Evolutionary conservation across 1,140 invertebrate species (phyloP).

Genomic region (Leptinotarsa texana): DNA sequence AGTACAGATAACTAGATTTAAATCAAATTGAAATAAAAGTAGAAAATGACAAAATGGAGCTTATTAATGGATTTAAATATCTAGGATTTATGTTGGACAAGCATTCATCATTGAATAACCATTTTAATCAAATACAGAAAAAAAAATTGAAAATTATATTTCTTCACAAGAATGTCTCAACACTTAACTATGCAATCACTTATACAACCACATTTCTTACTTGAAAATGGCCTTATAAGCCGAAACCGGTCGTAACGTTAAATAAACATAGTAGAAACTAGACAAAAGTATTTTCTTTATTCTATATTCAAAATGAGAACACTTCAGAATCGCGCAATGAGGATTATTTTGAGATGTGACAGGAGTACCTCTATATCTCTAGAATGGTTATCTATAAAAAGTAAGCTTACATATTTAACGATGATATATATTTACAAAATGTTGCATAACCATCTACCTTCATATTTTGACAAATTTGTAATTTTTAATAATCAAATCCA

Average conservation of each 20-base stretch:
- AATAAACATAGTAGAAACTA: too few relatives aligned
- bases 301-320: too few relatives aligned
- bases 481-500: conserved; percentile 12
- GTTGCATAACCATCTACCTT: neutral
- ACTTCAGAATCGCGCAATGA: conserved; percentile 4
- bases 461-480: conserved; percentile 11
- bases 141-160: neutral
- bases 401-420: neutral
- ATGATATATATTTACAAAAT: conserved; percentile 23
- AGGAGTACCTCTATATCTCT: neutral
- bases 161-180: neutral
- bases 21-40: neutral
- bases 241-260: too few relatives aligned
- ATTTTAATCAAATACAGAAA: neutral
- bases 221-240: too few relatives aligned
- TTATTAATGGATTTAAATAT: neutral
- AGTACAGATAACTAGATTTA: neutral
- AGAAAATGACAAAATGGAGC: neutral
- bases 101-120: neutral
- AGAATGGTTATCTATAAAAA: conserved; percentile 7
- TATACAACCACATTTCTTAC: conserved; percentile 18
- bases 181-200: conserved; percentile 10
- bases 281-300: too few relatives aligned
- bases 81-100: neutral
- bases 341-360: conserved; percentile 18